These are phyloP conservation scores for Diachrysia chrysitis DNA, from an alignment of 2,888 invertebrate genomes.

Conservation along the genomic window DNA sequence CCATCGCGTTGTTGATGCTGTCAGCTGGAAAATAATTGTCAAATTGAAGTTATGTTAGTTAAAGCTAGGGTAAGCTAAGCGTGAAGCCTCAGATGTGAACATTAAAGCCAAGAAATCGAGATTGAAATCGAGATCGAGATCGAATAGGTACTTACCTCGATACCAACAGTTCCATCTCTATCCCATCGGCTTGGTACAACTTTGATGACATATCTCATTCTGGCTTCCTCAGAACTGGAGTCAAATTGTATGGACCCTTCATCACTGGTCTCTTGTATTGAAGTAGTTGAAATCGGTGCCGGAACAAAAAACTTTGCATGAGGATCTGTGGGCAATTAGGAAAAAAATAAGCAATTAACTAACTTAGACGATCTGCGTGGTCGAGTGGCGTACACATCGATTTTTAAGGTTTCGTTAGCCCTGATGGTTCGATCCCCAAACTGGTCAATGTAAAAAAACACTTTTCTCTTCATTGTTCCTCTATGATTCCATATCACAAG, in stretches of 20 bases:
- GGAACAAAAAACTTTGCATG: slow-evolving; percentile 81
- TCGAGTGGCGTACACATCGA: too few species aligned
- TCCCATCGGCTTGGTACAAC: slow-evolving; percentile 76
- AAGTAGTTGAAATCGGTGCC: slow-evolving; percentile 74
- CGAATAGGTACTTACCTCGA: slow-evolving; percentile 79
- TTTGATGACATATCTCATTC: slow-evolving; percentile 80
- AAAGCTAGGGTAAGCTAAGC: too few species aligned
- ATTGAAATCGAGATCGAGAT: too few species aligned
- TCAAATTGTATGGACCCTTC: slow-evolving; percentile 83
- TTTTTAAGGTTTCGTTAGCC: too few species aligned
- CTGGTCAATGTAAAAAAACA: too few species aligned
- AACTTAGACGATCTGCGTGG: too few species aligned
- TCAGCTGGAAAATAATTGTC: slow-evolving; percentile 70
- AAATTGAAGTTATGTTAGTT: background rate
- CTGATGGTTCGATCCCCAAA: too few species aligned
- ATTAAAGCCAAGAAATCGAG: too few species aligned
- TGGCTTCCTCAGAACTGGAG: slow-evolving; percentile 83
- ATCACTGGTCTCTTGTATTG: slow-evolving; percentile 83
- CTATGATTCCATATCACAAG: too few species aligned
- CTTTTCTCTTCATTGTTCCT: too few species aligned
- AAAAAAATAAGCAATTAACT: background rate
- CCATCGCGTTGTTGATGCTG: slow-evolving; percentile 80
- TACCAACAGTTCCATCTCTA: slow-evolving; percentile 68
- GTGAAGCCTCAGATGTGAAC: too few species aligned
- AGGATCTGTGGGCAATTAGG: slow-evolving; percentile 66